phyloP scores from a whole-genome alignment of 2,797 vertebrate genomes.

The Avahi laniger region DNA sequence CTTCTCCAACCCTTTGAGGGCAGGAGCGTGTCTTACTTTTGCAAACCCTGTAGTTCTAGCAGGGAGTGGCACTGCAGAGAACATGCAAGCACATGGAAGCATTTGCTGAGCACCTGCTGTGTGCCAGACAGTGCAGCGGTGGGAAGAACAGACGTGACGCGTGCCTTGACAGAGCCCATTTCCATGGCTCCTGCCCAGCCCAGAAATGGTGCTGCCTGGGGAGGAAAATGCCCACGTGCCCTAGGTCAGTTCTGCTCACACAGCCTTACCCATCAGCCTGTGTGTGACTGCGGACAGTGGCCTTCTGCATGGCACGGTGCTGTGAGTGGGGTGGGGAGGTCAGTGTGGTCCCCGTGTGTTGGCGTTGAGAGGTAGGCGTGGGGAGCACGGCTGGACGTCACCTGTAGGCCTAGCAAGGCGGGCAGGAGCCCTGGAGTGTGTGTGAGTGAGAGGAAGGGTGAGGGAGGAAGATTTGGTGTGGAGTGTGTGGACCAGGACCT shows the following conservation, averaged over 20 bases:
- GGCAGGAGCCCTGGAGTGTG: background rate
- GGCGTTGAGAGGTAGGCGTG: background rate
- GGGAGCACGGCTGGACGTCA: background rate
- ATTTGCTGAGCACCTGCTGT: background rate
- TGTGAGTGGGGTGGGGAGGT: background rate
- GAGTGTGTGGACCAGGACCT: background rate
- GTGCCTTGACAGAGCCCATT: background rate
- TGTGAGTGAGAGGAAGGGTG: background rate
- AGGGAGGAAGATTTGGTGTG: background rate
- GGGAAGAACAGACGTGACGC: background rate
- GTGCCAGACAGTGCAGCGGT: fast-evolving
- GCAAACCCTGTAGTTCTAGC: background rate
- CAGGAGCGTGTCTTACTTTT: background rate
- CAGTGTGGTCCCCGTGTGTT: background rate
- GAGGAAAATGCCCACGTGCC: background rate
- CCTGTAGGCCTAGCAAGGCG: background rate
- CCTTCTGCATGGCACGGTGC: background rate
- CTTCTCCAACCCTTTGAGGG: background rate
- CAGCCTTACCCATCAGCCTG: background rate
- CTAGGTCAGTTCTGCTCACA: fast-evolving
- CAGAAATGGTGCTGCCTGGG: background rate
- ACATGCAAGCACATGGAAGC: too few species aligned
- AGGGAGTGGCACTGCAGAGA: background rate
- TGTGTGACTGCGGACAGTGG: fast-evolving
- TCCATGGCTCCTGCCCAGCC: fast-evolving